Percentiles rank a stretch among this genome's conserved stretches.
These are phyloP conservation scores for Plusia festucae DNA, from an alignment of 2,888 invertebrate genomes.

Conservation along the genomic window DNA sequence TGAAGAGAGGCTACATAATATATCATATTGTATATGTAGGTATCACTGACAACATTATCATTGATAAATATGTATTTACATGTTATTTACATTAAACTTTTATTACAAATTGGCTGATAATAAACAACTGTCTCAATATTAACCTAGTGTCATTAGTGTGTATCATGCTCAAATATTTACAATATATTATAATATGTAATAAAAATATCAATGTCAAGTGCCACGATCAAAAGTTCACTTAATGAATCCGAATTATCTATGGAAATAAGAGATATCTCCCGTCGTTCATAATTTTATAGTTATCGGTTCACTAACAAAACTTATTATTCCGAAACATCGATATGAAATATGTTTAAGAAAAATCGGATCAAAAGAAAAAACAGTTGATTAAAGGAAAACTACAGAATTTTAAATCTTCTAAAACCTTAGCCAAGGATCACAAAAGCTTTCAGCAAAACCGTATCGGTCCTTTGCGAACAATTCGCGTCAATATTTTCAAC, in stretches of 20 bases:
- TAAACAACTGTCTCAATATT: neutral
- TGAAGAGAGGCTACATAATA: neutral
- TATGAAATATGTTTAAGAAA: no score
- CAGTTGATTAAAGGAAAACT: no score
- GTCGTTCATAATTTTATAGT: no score
- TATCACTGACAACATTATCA: neutral
- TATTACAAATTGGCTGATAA: neutral
- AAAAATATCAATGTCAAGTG: neutral
- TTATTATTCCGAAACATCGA: no score
- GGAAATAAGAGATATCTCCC: no score
- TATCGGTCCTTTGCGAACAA: no score
- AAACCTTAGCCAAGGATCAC: no score
- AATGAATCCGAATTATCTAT: neutral
- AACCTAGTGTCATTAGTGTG: neutral
- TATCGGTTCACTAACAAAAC: no score
- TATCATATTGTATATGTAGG: neutral
- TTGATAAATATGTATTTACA: slow-evolving; percentile 1
- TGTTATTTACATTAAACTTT: neutral
- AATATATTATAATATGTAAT: neutral
- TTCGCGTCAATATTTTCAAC: no score
- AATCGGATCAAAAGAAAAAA: no score
- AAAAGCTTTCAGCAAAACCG: no score
- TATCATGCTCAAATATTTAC: slow-evolving; percentile 4
- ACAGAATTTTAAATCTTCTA: no score
- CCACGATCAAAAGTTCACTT: neutral